Evolutionary conservation across 2,113 vertebrate genomes (phyloP).

Genomic region (Pelecanoides urinatrix): DNA sequence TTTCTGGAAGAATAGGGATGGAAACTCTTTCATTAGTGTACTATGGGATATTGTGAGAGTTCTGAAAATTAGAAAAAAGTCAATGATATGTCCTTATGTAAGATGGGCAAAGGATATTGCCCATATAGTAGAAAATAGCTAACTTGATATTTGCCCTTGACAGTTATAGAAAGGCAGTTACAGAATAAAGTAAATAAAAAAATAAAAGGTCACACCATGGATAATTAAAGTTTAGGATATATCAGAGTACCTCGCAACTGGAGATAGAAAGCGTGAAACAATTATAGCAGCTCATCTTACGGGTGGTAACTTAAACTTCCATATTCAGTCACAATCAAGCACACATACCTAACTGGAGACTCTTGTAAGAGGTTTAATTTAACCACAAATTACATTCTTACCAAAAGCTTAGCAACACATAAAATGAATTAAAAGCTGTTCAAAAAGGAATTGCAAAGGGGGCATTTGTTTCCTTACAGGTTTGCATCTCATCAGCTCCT

Average conservation of each 20-base stretch:
- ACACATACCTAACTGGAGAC: background rate
- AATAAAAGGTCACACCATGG: background rate
- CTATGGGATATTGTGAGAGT: background rate
- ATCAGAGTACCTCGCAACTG: background rate
- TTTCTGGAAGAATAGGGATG: background rate
- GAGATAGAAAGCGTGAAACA: background rate
- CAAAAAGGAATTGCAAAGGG: background rate
- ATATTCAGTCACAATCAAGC: background rate
- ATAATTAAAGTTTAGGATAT: background rate
- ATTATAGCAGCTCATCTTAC: background rate
- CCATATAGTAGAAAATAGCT: background rate
- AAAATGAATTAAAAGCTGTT: background rate
- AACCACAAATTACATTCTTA: background rate
- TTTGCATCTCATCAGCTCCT: background rate
- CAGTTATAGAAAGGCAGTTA: background rate
- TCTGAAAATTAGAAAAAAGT: background rate
- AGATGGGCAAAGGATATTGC: background rate
- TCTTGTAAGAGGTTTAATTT: background rate
- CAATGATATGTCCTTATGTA: background rate
- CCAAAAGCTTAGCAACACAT: background rate
- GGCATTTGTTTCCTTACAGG: background rate
- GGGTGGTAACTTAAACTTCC: background rate
- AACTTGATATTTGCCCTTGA: background rate
- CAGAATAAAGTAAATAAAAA: background rate
- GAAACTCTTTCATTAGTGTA: background rate